A percentile compares a stretch with the other conserved stretches of the same genome.
phyloP scores from a whole-genome alignment of 2,113 vertebrate genomes.

The Hemiprocne comata region DNA sequence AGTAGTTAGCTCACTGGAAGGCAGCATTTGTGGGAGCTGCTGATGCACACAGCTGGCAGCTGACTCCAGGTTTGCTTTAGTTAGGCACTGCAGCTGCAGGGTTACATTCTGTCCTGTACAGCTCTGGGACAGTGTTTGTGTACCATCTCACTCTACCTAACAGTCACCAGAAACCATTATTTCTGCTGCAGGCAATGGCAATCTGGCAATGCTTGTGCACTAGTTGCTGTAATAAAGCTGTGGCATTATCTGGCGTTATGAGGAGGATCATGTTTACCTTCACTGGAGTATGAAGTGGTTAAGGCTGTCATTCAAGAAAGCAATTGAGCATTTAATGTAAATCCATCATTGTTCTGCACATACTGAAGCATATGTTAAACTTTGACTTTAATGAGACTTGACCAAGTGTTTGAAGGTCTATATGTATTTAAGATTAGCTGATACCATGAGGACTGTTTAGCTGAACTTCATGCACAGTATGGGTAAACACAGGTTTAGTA shows the following conservation, averaged over 20 bases:
- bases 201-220: slow-evolving; percentile 26
- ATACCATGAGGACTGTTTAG: background rate
- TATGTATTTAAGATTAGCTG: slow-evolving; percentile 25
- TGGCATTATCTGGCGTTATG: slow-evolving; percentile 16
- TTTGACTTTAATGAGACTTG: slow-evolving; percentile 39
- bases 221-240: background rate
- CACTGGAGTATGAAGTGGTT: slow-evolving; percentile 27
- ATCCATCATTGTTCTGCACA: slow-evolving; percentile 18
- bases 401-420: background rate
- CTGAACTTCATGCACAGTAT: background rate
- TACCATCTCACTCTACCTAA: background rate
- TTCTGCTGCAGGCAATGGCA: slow-evolving; percentile 29
- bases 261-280: slow-evolving; percentile 1
- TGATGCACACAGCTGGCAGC: background rate
- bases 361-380: slow-evolving; percentile 8
- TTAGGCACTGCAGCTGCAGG: background rate
- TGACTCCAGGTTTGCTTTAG: background rate
- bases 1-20: slow-evolving; percentile 22
- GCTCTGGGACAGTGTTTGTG: background rate
- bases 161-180: slow-evolving; percentile 2
- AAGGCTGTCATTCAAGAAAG: slow-evolving; percentile 40
- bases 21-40: background rate
- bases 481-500: slow-evolving; percentile 18
- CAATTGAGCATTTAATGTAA: slow-evolving; percentile 45
- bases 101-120: background rate